These are phyloP conservation scores for Struthio camelus DNA, from an alignment of 2,113 vertebrate genomes.

Conservation along the genomic window DNA sequence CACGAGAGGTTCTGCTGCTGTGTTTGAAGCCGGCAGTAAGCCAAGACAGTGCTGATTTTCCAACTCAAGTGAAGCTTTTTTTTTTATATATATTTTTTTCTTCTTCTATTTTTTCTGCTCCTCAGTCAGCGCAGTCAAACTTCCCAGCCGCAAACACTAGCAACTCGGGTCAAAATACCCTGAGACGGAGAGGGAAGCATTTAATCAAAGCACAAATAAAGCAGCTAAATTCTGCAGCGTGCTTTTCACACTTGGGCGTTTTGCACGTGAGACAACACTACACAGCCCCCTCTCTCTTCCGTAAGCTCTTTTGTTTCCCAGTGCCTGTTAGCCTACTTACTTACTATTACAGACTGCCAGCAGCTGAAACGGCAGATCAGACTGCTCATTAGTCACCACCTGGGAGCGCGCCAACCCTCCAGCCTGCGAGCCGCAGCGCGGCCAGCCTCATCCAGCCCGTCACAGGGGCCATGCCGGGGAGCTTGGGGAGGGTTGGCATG, in stretches of 20 bases:
- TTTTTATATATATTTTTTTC: background rate
- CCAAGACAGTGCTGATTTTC: constrained; percentile 1
- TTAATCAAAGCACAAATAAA: constrained; percentile 52
- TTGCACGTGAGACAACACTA: background rate
- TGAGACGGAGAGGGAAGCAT: background rate
- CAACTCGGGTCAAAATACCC: background rate
- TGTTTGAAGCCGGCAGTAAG: background rate
- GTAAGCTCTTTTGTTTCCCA: background rate
- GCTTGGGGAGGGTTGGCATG: background rate
- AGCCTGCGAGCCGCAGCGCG: background rate
- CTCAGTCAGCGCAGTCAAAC: background rate
- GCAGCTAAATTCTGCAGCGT: constrained; percentile 9
- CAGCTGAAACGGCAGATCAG: background rate
- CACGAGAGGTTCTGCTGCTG: constrained; percentile 1
- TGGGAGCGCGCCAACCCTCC: background rate
- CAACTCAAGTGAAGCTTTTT: background rate
- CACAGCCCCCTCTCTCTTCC: constrained; percentile 19
- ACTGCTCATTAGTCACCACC: background rate
- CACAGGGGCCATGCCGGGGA: background rate
- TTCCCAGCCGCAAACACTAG: background rate
- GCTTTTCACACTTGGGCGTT: background rate
- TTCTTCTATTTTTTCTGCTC: background rate
- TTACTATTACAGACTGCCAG: background rate
- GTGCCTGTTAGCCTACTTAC: background rate
- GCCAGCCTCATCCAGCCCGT: fast-evolving